A percentile compares a stretch with the other conserved stretches of the same genome.
Conservation (phyloP, 2,888 invertebrate genomes). For the Rotaria magnacalcarata region DNA sequence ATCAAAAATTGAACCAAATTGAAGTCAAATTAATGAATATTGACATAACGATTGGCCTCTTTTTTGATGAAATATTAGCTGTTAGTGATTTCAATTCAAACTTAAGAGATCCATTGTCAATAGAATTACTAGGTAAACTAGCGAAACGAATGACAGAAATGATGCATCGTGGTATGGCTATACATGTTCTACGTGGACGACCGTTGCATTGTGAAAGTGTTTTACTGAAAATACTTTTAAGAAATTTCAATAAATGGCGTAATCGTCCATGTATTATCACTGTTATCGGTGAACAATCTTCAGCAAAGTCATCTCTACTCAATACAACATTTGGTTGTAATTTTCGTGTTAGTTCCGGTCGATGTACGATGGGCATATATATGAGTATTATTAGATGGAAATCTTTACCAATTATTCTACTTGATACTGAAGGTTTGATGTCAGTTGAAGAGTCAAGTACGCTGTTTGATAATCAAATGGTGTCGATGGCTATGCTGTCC, state of each 20-base stretch:
- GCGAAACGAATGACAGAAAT: not conserved
- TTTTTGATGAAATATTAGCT: not conserved
- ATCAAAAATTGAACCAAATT: not conserved
- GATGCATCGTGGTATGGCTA: not conserved
- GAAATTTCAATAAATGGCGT: not conserved
- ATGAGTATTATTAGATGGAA: slow-evolving; percentile 22
- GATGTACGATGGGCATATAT: slow-evolving; percentile 42
- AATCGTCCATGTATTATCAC: slow-evolving; percentile 19
- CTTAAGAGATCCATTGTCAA: not conserved
- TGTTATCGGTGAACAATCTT: slow-evolving; percentile 43
- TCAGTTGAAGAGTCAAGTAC: slow-evolving; percentile 24
- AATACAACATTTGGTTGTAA: slow-evolving; percentile 43
- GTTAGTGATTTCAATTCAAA: not conserved
- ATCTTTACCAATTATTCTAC: slow-evolving; percentile 17
- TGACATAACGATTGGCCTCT: not conserved
- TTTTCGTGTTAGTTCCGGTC: slow-evolving; percentile 42
- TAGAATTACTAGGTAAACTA: not conserved
- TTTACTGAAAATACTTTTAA: not conserved
- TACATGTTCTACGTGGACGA: not conserved
- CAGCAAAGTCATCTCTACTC: slow-evolving; percentile 41
- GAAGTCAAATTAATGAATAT: not conserved
- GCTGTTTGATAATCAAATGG: slow-evolving; percentile 42
- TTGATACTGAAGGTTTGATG: slow-evolving; percentile 38
- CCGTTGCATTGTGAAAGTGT: not conserved
- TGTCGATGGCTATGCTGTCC: slow-evolving; percentile 37